Evolutionary conservation across 2,113 vertebrate genomes (phyloP), one percentile per base, ranked within the genome.

Genomic region (Tiliqua scincoides): DNA sequence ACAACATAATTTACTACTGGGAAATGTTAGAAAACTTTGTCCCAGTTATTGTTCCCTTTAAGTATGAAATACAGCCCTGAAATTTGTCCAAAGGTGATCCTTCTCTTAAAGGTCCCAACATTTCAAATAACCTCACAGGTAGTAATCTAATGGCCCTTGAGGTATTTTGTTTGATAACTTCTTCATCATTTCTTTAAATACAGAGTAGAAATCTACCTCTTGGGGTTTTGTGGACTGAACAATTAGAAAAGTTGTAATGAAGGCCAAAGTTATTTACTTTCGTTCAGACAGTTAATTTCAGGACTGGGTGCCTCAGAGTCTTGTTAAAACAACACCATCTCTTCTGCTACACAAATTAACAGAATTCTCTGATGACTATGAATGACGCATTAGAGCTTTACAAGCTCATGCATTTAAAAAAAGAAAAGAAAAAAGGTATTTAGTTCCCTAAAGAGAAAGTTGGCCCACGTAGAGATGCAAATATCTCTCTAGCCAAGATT

Each of bases 291-390:
- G 23, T 40, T 72, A 59, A 83, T 83, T 30, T 70, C 48, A 85
- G 59, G 52, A 70, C 32, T 68, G 43, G 54, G 10, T 70, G n/a
- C 74, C 74, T 59, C 37, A 63, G 84, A 57, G 74, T 1, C 84
- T 85, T 85, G 32, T 78, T 85, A 85, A 78, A 85, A 68, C 35
- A 70, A 57, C 9, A 9, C 70, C 35, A 20, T 37, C 40, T 70
- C 63, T 70, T 78, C 20, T 70, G 84, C 57, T 35, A 78, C 48
- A 67, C 23, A 30, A 67, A 70, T 70, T 78, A 78, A 40, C 65
- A 59, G 2, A 84, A 84, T 84, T 84, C 73, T 54, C 83, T 65
- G 40, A 18, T 23, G 59, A 27, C 30, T 43, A 76, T 35, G 23
- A 76, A 76, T 35, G 30, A 52, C 10, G 30, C 27, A 27, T 75